Percentiles rank a stretch among this genome's conserved stretches.
These are phyloP conservation scores for Acanthacorydalis orientalis DNA, from an alignment of 2,888 invertebrate genomes.

Conservation along the genomic window DNA sequence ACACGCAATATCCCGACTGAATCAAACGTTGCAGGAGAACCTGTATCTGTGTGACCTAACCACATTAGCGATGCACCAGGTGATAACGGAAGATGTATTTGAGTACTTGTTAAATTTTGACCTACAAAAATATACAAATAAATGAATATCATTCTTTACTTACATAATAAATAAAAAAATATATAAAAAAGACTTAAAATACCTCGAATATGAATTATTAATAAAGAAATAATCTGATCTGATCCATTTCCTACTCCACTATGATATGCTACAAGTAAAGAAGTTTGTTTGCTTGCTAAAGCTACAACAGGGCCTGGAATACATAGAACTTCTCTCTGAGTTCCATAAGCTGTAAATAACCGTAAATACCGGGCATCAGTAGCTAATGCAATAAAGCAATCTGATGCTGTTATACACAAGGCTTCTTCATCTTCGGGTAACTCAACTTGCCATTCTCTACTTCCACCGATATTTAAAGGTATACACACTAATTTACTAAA, in stretches of 20 bases:
- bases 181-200: background rate
- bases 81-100: slow-evolving; percentile 45
- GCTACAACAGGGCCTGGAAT: slow-evolving; percentile 58
- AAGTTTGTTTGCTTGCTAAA: slow-evolving; percentile 41
- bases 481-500: slow-evolving; percentile 57
- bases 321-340: slow-evolving; percentile 62
- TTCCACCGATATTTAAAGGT: slow-evolving; percentile 50
- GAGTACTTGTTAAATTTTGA: slow-evolving; percentile 28
- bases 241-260: slow-evolving; percentile 28
- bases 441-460: slow-evolving; percentile 73
- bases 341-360: slow-evolving; percentile 73
- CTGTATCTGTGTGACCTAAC: slow-evolving; percentile 67
- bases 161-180: too few species aligned
- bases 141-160: too few species aligned
- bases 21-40: slow-evolving; percentile 64
- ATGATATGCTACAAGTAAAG: slow-evolving; percentile 51
- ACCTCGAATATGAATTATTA: slow-evolving; percentile 33
- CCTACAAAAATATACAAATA: slow-evolving; percentile 15
- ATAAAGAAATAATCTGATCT: slow-evolving; percentile 33
- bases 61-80: slow-evolving; percentile 51
- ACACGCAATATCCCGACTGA: slow-evolving; percentile 57
- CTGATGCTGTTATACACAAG: slow-evolving; percentile 43
- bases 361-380: slow-evolving; percentile 60
- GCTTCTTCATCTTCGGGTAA: slow-evolving; percentile 68
- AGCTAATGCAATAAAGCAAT: slow-evolving; percentile 63